Percentiles rank a stretch among this genome's conserved stretches.
Evolutionary conservation across 2,113 vertebrate genomes (phyloP).

Genomic region (Dasyprocta punctata): DNA sequence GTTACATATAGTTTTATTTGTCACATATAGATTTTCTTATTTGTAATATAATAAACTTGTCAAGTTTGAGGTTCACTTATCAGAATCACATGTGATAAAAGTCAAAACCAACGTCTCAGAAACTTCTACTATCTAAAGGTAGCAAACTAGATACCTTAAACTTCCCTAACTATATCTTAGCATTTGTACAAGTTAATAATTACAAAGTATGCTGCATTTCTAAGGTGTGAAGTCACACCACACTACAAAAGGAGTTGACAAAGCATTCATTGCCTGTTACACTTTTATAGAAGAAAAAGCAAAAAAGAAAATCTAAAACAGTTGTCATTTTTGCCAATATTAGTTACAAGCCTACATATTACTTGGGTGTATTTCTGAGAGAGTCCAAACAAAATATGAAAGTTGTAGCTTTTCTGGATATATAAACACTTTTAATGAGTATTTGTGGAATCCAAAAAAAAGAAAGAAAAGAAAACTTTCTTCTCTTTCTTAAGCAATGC

Average conservation of each 20-base stretch:
- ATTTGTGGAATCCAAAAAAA: neutral
- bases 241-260: neutral
- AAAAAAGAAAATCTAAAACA: neutral
- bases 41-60: conserved; percentile 12
- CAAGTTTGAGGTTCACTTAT: neutral
- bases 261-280: neutral
- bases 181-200: neutral
- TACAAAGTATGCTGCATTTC: neutral
- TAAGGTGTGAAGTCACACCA: neutral
- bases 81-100: conserved; percentile 6
- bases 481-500: neutral
- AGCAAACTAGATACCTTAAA: neutral
- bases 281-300: neutral
- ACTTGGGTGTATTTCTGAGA: neutral
- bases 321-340: neutral
- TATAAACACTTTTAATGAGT: neutral
- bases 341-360: neutral
- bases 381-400: neutral
- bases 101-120: conserved; percentile 2
- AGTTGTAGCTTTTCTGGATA: neutral
- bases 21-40: neutral
- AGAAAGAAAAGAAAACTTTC: neutral
- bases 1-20: neutral
- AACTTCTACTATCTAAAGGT: neutral
- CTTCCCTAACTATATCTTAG: neutral